Evolutionary conservation across 2,113 vertebrate genomes (phyloP), one percentile per base, ranked within the genome.

Genomic region (Pseudopodoces humilis): DNA sequence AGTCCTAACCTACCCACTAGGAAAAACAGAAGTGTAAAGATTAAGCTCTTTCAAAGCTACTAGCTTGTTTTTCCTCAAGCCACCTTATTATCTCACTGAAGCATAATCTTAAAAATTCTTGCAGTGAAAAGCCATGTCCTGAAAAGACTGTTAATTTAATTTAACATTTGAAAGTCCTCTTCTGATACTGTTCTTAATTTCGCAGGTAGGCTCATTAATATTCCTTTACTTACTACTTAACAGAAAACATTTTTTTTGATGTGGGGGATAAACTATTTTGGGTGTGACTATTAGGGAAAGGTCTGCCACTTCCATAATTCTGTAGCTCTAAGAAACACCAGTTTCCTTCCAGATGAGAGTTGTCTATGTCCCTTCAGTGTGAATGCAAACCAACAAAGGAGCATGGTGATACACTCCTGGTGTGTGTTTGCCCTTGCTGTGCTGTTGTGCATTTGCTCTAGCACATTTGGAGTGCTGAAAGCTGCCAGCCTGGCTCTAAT

Each of bases 11-110:
- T 72, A 74, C 33, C 28, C 4, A 0, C 41, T 64, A 82, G 65
- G 44, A 86, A 91, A 94, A 96, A 64, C 43, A 89, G n/a, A 75
- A 85, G 88, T 52, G 17, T 10, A 65, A 83, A 86, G 20, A 85
- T 82, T 35, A 88, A 71, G 41, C 15, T 59, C 31, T 86, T 93
- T 86, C 52, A 96, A 81, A 90, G n/a, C n/a, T 60, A 43, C 30
- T 68, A 50, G 30, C 22, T 90, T 94, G 56, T 88, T 94, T 94
- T 94, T 25, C 52, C 75, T 92, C 79, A 64, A 86, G 19, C 13
- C 5, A 24, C 23, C 35, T 89, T 56, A 75, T 86, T 71, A 68
- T 78, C 52, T 43, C 76, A 53, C 30, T 78, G 83, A 81, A 88
- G 81, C 18, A 83, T n/a, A 67, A 63, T 46, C 79, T 86, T 53